phyloP scores from a whole-genome alignment of 37 sponge, comb jelly and placozoan genomes.

The Theonella swinhoei region DNA sequence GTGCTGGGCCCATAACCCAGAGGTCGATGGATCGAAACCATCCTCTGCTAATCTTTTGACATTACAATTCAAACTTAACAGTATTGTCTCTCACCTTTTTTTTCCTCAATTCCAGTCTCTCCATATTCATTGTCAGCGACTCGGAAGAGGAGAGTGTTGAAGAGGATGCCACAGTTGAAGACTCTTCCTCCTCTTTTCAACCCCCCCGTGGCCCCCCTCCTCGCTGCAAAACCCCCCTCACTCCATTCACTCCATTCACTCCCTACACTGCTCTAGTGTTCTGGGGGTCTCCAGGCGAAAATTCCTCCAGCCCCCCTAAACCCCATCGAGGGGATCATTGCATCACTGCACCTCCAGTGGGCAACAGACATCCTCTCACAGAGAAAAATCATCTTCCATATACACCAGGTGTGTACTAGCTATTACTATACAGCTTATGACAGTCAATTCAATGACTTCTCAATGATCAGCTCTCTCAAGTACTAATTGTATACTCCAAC shows the following conservation, averaged over 20 bases:
- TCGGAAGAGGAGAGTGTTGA: slow-evolving; percentile 31
- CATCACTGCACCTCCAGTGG: background rate
- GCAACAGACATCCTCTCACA: background rate
- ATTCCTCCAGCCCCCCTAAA: background rate
- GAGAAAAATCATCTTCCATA: background rate
- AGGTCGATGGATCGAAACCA: slow-evolving; percentile 97
- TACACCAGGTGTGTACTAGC: background rate
- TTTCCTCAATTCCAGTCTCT: slow-evolving; percentile 4
- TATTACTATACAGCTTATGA: too few species aligned
- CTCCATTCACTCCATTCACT: slow-evolving; percentile 21
- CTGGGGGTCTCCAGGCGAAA: slow-evolving; percentile 22
- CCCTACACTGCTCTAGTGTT: slow-evolving; percentile 21
- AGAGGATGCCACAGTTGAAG: background rate
- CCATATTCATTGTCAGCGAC: slow-evolving; percentile 67
- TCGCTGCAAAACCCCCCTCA: background rate
- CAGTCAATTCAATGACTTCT: too few species aligned
- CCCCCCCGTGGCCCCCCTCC: background rate
- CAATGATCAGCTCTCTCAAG: too few species aligned
- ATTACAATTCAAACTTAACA: background rate
- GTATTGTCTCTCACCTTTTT: too few species aligned
- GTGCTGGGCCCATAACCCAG: slow-evolving; percentile 97
- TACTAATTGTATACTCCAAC: too few species aligned
- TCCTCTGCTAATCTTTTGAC: background rate
- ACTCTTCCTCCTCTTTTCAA: background rate
- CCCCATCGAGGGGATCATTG: background rate